phyloP scores from a whole-genome alignment of 2,888 invertebrate genomes.

The Leptogaster cylindrica region DNA sequence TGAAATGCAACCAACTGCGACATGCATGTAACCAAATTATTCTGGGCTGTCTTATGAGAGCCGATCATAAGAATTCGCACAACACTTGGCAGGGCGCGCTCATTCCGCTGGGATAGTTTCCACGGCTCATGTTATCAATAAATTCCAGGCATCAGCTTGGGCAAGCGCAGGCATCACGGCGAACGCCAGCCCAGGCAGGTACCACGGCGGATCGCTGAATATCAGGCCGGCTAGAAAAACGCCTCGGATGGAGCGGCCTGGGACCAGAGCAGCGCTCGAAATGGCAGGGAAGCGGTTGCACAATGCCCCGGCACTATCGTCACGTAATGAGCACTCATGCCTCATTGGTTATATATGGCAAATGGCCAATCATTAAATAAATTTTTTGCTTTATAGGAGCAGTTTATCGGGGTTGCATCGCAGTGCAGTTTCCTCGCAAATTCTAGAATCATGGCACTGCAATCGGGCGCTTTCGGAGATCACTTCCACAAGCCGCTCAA shows the following conservation, averaged over 20 bases:
- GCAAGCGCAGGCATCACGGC: conserved; percentile 12
- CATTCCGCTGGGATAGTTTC: conserved; percentile 2
- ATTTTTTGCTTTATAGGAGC: no score
- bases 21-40: conserved; percentile 26
- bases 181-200: no score
- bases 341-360: conserved; percentile 34
- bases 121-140: conserved; percentile 23
- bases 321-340: conserved; percentile 41
- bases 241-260: background rate
- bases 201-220: no score
- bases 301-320: conserved; percentile 5
- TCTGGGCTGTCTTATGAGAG: conserved; percentile 26
- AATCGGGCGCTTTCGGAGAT: no score
- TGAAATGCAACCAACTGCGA: background rate
- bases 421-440: no score
- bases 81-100: background rate
- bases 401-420: no score
- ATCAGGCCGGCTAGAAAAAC: conserved; percentile 22
- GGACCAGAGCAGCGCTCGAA: conserved; percentile 15
- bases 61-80: conserved; percentile 17
- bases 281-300: conserved; percentile 11
- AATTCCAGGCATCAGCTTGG: conserved; percentile 8
- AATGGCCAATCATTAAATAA: conserved; percentile 38
- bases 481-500: no score
- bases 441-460: no score